Evolutionary conservation across 2,888 invertebrate genomes (phyloP).

Genomic region (Campopleginae sp.): DNA sequence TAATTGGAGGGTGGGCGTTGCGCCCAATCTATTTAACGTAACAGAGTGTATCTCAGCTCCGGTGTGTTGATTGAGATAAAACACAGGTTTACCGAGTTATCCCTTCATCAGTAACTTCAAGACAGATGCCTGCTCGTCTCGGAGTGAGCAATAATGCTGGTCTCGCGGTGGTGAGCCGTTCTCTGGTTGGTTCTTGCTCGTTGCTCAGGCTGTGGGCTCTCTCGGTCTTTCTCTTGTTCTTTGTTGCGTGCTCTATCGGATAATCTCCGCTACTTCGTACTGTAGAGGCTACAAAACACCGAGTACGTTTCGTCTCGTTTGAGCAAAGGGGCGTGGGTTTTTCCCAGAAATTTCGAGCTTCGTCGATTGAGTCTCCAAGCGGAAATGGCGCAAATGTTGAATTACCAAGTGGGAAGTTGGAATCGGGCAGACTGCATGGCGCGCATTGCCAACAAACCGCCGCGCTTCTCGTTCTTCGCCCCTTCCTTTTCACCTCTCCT

Average conservation of each 20-base stretch:
- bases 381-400: conserved; percentile 80
- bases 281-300: conserved; percentile 22
- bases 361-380: conserved; percentile 76
- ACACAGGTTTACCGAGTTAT: conserved; percentile 56
- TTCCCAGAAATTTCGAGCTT: conserved; percentile 78
- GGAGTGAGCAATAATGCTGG: conserved; percentile 37
- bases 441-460: conserved; percentile 69
- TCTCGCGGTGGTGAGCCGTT: conserved; percentile 24
- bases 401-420: conserved; percentile 74
- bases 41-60: conserved; percentile 22
- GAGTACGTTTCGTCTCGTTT: conserved; percentile 39
- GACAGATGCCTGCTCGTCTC: conserved; percentile 38
- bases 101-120: conserved; percentile 49
- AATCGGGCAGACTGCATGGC: conserved; percentile 81
- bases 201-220: not conserved
- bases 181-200: conserved; percentile 1
- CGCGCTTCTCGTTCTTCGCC: conserved; percentile 46
- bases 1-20: conserved; percentile 32
- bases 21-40: conserved; percentile 11
- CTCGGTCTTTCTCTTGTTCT: conserved; percentile 30
- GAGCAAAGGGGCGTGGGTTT: conserved; percentile 57
- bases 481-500: conserved; percentile 18
- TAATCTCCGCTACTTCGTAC: conserved; percentile 42
- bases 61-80: conserved; percentile 58
- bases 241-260: conserved; percentile 29